phyloP scores from a whole-genome alignment of 2,113 vertebrate genomes.

The Hucho hucho region DNA sequence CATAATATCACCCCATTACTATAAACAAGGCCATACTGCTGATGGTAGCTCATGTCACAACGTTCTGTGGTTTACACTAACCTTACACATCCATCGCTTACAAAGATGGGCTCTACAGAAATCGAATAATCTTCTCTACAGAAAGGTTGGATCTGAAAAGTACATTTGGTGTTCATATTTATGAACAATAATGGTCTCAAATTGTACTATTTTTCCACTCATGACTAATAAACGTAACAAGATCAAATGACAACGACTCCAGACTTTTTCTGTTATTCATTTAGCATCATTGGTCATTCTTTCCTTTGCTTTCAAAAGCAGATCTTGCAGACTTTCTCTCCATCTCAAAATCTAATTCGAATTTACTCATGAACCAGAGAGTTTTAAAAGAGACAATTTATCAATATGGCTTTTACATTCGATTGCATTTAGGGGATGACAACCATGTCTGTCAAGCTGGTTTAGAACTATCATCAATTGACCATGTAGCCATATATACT shows the following conservation, averaged over 20 bases:
- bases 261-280: neutral
- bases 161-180: neutral
- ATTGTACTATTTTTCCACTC: neutral
- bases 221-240: neutral
- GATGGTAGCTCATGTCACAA: neutral
- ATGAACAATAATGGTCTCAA: neutral
- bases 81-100: neutral
- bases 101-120: neutral
- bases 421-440: constrained; percentile 4
- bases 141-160: neutral
- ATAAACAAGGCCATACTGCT: neutral
- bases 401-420: neutral
- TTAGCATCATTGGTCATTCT: neutral
- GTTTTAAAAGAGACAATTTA: constrained; percentile 4
- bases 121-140: neutral
- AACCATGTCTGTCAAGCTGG: neutral
- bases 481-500: neutral
- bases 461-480: neutral
- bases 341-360: neutral
- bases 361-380: neutral
- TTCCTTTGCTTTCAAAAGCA: neutral
- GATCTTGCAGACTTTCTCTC: neutral
- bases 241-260: neutral
- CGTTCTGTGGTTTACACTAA: neutral
- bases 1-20: neutral